Base-by-base conservation (phyloP, 2,113 vertebrate species). In the Ammodramus savannarum region DNA sequence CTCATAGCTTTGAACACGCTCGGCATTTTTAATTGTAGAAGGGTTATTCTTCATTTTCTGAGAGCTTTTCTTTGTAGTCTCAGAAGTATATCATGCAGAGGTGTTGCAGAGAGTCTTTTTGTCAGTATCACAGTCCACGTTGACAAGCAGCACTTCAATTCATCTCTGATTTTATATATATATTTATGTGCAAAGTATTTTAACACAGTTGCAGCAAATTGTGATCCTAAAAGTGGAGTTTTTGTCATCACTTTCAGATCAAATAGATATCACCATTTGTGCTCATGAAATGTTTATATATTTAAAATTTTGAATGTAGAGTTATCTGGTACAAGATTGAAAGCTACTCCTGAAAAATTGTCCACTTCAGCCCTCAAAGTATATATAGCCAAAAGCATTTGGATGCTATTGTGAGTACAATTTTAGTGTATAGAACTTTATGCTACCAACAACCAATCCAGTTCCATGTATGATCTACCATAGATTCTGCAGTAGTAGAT, bases 1-100 rank as follows among this genome's bases (percentile, higher is more conserved):
- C 38, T 90, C 58, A 44, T 67, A 85, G 62, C 59, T 96, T 88
- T 85, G 87, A 80, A 77, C 54, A 63, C 1, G 3, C 41, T 72
- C 89, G 52, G n/a, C 57, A 48, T 82, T 96, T 93, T 89, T 79
- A 74, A 68, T 80, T 90, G 55, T 59, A 39, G 81, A 78, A 82
- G 32, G 57, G 7, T 79, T 36, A 29, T 76, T 79, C 54, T 78
- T 94, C 13, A 12, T 80, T 83, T 82, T 87, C 46, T 90, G 48
- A 68, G 19, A 88, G 26, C 16, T 83, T 87, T 17, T 52, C 43
- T 74, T 43, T 84, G 39, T 87, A 39, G 32, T 63, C n/a, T 91
- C 48, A 46, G 31, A 78, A 85, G 9, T 55, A 39, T 44, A 22
- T 74, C 36, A 31, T 63, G 4, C 19, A 75, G 39, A 51, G 38